Base-by-base conservation (phyloP, 2,888 invertebrate genomes). In the Scaptodrosophila latifasciaeformis region DNA sequence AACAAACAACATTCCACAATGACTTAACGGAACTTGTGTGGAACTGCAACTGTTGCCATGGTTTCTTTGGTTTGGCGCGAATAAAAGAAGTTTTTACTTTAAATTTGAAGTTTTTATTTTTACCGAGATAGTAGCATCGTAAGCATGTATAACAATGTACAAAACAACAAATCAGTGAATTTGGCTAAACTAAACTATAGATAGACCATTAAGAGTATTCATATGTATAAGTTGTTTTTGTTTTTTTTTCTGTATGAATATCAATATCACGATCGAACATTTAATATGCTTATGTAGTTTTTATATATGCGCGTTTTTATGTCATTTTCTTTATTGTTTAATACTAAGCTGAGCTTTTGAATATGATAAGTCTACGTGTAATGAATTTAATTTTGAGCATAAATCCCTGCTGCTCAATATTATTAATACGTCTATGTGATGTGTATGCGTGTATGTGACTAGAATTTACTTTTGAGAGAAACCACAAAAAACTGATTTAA, bases 121-220 rank as follows among this genome's bases (percentile, higher is more conserved):
- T 45, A 54, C 51, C 31, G 64, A 62, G 61, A 53, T 64, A 24
- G 3, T 24, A 18, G 48, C 49, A 62, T 56, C 63, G 51, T 72
- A 66, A 74, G 72, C 75, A 64, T 66, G 70, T 67, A 74, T 77
- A 76, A 76, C 77, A 76, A 76, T 75, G 74, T 76, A 76, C 71
- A 76, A 77, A 76, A 71, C 70, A 76, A 76, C 77, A 77, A 68
- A 66, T 74, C 51, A 62, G 62, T 71, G 60, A 71, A 77, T 67
- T 76, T 70, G 60, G 68, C 75, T 75, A 77, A 74, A 68, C 72
- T 74, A 74, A 72, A 66, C 61, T 45, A 54, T 54, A 65, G 27
- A 24, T 24, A 24, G 24, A 24, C 24, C 24, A 24, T 24, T 24
- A 7, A 24, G 24, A 24, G 7, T 24, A 49, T 55, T 64, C 59